These are phyloP conservation scores for Xenentodon cancila DNA, from an alignment of 2,797 vertebrate species.

Conservation along the genomic window DNA sequence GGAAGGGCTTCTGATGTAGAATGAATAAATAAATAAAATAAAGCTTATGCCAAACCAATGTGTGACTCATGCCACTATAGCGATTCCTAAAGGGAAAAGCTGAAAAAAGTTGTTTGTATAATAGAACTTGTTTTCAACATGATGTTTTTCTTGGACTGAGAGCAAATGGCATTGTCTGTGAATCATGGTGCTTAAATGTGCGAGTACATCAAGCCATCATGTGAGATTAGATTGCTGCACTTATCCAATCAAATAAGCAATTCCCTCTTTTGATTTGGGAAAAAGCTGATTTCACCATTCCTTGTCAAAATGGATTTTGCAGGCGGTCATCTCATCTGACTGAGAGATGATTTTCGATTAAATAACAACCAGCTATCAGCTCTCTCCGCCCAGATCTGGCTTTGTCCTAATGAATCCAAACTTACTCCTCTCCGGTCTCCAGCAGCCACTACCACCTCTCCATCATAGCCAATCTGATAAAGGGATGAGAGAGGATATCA, in stretches of 20 bases:
- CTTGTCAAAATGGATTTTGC: constrained; percentile 28
- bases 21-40: too few relatives aligned
- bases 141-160: too few relatives aligned
- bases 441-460: constrained; percentile 53
- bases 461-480: constrained; percentile 79
- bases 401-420: constrained; percentile 69
- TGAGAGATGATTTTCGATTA: constrained; percentile 47
- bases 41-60: too few relatives aligned
- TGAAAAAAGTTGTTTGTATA: too few relatives aligned
- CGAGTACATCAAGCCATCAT: constrained; percentile 2
- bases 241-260: constrained; percentile 41
- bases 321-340: constrained; percentile 29
- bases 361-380: constrained; percentile 49
- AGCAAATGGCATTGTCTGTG: too few relatives aligned
- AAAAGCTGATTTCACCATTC: constrained; percentile 24
- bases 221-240: constrained; percentile 31
- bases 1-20: too few relatives aligned
- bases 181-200: neutral
- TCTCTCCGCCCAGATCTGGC: constrained; percentile 50
- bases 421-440: constrained; percentile 50
- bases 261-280: constrained; percentile 19
- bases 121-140: too few relatives aligned
- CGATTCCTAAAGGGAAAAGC: too few relatives aligned
- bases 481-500: constrained; percentile 82
- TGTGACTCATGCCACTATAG: too few relatives aligned